Evolutionary conservation across 2,888 invertebrate genomes (phyloP).

Genomic region (Epinotia brunnichana): DNA sequence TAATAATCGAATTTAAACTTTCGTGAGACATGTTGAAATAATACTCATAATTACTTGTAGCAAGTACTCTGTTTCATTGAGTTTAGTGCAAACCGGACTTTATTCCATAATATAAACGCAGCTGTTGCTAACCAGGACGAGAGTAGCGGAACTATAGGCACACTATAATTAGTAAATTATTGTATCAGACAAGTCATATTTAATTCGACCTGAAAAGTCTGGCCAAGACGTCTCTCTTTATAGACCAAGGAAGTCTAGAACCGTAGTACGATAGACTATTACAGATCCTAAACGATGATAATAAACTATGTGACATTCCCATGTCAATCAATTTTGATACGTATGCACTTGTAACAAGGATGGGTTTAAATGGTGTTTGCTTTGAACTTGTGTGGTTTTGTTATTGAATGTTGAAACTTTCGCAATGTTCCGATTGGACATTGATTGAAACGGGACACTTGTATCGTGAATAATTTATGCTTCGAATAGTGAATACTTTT

Average conservation of each 20-base stretch:
- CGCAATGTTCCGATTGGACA: slow-evolving; percentile 33
- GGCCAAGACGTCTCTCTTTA: slow-evolving; percentile 12
- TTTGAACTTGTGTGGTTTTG: not conserved
- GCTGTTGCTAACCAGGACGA: too few species aligned
- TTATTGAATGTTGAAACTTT: not conserved
- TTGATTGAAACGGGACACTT: slow-evolving; percentile 35
- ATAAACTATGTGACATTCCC: not conserved
- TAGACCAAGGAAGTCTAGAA: slow-evolving; percentile 36
- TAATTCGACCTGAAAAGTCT: slow-evolving; percentile 19
- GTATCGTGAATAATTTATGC: slow-evolving; percentile 27
- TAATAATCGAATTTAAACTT: too few species aligned
- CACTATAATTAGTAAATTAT: slow-evolving; percentile 21
- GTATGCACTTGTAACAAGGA: not conserved
- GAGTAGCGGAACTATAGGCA: not conserved
- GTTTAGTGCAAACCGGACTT: not conserved
- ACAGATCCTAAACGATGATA: not conserved
- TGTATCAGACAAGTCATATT: slow-evolving; percentile 1
- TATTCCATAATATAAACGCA: not conserved
- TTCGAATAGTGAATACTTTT: slow-evolving; percentile 8
- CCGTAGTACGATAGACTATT: slow-evolving; percentile 30
- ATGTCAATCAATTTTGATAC: not conserved
- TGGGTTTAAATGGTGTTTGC: not conserved
- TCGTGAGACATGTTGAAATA: too few species aligned
- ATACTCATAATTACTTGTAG: too few species aligned
- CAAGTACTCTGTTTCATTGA: not conserved